Evolutionary conservation across 1,140 invertebrate species (phyloP), one percentile per base, ranked within the genome.

Genomic region (Lerema accius): DNA sequence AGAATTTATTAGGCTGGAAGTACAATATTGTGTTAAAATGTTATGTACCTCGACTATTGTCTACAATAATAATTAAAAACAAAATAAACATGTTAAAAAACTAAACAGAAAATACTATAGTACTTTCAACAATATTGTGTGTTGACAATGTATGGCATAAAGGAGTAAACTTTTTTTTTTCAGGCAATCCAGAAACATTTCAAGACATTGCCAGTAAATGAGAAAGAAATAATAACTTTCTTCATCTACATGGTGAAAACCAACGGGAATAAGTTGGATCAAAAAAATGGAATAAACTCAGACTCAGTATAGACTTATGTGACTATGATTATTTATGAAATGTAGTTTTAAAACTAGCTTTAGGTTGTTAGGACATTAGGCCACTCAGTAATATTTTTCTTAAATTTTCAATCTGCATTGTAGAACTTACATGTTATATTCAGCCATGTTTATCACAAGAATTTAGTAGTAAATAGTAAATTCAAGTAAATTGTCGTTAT

Each of bases 161-260:
- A n/a, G n/a, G n/a, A n/a, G n/a, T n/a, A n/a, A n/a, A 51, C 1
- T 71, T 69, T 67, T 84, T 86, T 62, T 78, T 94, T 94, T 51
- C 93, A 98, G 97, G 95, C 95, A 23, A 93, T 99, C 17, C 96
- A 96, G 91, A 96, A 97, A 81, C 98, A 99, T 91, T 99, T 99
- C 88, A 97, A 97, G 84, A 95, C 96, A 48, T 97, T 99, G 80
- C 96, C 96, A 35, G 96, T 99, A 0, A 94, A 95, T 73, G 98
- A 99, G 86, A 99, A 98, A 82, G 98, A 99, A 89, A 96, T 97
- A 16, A 91, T 98, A 10, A 97, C 97, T n/a, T 98, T 96, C 80
- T 99, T 99, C 83, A 97, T 99, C 71, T 99, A 98, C 81, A 98
- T 96, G 88, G 96, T 99, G 0, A 99, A 99, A 92, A 97, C 96